phyloP scores from a whole-genome alignment of 2,113 vertebrate species.

The Callithrix jacchus region DNA sequence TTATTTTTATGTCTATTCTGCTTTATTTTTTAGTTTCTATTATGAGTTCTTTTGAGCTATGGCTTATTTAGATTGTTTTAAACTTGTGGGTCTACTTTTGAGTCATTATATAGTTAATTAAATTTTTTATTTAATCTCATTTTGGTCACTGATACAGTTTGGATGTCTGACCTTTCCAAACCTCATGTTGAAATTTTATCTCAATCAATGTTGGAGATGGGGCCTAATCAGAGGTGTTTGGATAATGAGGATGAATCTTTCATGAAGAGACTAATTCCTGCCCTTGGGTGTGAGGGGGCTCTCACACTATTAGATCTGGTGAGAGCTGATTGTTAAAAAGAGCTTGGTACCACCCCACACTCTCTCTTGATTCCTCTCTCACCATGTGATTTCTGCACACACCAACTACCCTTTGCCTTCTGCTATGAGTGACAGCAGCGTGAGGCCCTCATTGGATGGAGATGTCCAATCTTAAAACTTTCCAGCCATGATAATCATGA shows the following conservation, averaged over 20 bases:
- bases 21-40: not conserved
- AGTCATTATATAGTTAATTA: not conserved
- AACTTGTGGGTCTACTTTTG: not conserved
- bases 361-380: not conserved
- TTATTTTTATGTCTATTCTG: not conserved
- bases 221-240: not conserved
- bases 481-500: not conserved
- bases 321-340: not conserved
- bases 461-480: not conserved
- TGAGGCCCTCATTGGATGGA: not conserved
- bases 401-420: not conserved
- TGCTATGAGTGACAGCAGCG: not conserved
- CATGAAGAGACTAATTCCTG: not conserved
- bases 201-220: not conserved
- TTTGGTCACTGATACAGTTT: not conserved
- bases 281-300: not conserved
- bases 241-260: not conserved
- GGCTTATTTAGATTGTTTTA: not conserved
- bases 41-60: not conserved
- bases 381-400: not conserved
- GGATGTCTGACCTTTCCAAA: not conserved
- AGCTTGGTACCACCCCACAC: not conserved
- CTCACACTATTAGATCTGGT: not conserved
- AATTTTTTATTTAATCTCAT: not conserved
- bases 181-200: not conserved